Conservation (phyloP, 2,888 invertebrate genomes). For the Norana najaformis region DNA sequence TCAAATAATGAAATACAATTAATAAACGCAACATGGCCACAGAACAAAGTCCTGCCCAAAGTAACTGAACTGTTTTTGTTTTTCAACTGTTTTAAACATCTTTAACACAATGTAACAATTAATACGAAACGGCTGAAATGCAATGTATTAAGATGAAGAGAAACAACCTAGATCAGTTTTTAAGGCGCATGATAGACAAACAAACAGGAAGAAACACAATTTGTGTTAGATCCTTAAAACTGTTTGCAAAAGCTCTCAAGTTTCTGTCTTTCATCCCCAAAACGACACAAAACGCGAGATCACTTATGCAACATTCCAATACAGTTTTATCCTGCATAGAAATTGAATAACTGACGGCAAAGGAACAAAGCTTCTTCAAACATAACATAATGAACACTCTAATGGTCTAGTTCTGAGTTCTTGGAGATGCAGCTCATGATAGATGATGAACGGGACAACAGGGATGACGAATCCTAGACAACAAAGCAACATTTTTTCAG, state of each 20-base stretch:
- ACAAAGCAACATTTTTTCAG: not conserved
- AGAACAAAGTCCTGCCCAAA: not conserved
- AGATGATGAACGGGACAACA: not conserved
- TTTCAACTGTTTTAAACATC: not conserved
- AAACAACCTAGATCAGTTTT: not conserved
- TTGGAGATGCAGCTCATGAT: not conserved
- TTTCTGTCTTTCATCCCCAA: not conserved
- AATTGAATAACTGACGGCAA: not conserved
- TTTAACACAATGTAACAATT: not conserved
- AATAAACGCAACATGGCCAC: not conserved
- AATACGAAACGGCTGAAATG: not conserved
- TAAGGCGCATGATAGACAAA: not conserved
- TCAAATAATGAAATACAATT: not conserved
- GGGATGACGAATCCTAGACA: slow-evolving; percentile 2
- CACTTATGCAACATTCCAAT: not conserved
- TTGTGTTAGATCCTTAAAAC: not conserved
- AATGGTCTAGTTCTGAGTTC: not conserved
- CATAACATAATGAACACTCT: not conserved
- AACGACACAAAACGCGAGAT: not conserved
- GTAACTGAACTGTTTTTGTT: not conserved
- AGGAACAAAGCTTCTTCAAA: not conserved
- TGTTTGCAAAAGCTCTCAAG: too few species aligned
- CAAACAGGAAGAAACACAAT: not conserved
- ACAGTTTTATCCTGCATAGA: not conserved
- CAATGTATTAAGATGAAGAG: not conserved